Conservation (phyloP, 2,888 invertebrate species). For the Chromoteleia sp. region DNA sequence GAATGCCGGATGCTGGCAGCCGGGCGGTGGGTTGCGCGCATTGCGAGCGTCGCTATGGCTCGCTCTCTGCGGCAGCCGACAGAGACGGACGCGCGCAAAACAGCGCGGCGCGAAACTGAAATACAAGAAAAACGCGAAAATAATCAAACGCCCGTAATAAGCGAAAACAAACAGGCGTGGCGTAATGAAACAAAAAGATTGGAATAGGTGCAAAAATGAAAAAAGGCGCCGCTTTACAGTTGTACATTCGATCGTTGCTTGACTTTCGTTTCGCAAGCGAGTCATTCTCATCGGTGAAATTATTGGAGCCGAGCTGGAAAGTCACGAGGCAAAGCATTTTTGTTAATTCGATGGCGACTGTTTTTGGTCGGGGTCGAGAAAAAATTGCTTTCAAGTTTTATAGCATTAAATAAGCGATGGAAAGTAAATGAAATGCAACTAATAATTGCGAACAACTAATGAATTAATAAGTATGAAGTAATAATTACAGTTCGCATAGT, state of each 20-base stretch:
- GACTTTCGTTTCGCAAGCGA: conserved; percentile 1
- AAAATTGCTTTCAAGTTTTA: too few relatives aligned
- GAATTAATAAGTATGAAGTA: too few relatives aligned
- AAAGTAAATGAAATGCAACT: too few relatives aligned
- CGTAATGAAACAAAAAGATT: background rate
- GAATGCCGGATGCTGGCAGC: conserved; percentile 49
- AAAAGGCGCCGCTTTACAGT: conserved; percentile 9
- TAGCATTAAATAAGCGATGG: too few relatives aligned
- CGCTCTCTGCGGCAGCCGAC: conserved; percentile 13
- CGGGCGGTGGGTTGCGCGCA: conserved; percentile 39
- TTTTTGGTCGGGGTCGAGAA: too few relatives aligned
- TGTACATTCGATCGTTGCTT: conserved; percentile 17
- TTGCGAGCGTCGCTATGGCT: conserved; percentile 27
- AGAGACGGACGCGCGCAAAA: conserved; percentile 18
- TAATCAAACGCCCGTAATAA: conserved; percentile 34
- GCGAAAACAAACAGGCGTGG: conserved; percentile 45
- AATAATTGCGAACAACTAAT: too few relatives aligned
- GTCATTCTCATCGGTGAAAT: conserved; percentile 1
- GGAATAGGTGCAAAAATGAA: background rate
- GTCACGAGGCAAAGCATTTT: background rate
- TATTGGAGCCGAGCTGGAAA: conserved; percentile 3
- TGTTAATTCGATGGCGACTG: conserved; percentile 1
- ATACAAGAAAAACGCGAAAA: conserved; percentile 37
- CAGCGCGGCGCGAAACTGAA: conserved; percentile 15
- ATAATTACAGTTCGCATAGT: too few relatives aligned